phyloP scores from a whole-genome alignment of 2,888 invertebrate species.

The Scaptodrosophila latifasciaeformis region DNA sequence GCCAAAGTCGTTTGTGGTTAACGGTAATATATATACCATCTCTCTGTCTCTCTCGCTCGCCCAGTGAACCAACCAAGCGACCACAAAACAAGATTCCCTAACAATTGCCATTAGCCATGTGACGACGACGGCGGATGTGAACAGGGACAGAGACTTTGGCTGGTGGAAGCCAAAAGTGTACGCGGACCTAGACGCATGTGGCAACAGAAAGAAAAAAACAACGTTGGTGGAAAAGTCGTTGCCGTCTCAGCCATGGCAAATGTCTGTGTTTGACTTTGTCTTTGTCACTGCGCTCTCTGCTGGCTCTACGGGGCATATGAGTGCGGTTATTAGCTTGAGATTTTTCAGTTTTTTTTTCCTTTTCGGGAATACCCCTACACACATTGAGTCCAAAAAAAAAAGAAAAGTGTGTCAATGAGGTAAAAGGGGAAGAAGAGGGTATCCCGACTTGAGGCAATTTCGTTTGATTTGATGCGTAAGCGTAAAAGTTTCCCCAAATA shows the following conservation, averaged over 20 bases:
- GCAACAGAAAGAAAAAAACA: conserved; percentile 32
- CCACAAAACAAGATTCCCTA: conserved; percentile 54
- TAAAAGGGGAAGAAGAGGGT: neutral
- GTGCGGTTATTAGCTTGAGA: conserved; percentile 13
- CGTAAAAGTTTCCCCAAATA: conserved; percentile 10
- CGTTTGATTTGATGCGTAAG: conserved; percentile 36
- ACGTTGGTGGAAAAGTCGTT: conserved; percentile 12
- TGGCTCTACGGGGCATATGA: conserved; percentile 51
- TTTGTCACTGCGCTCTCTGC: conserved; percentile 28
- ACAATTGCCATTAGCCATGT: conserved; percentile 53
- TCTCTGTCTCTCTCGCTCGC: neutral
- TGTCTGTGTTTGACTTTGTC: conserved; percentile 5
- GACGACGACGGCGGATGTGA: conserved; percentile 29
- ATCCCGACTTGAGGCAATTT: conserved; percentile 20
- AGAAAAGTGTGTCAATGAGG: neutral
- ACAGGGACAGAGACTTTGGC: neutral
- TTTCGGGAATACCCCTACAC: conserved; percentile 3
- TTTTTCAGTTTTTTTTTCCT: neutral
- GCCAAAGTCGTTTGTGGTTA: conserved; percentile 43
- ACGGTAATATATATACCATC: conserved; percentile 23
- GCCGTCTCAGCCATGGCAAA: conserved; percentile 26
- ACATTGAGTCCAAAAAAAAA: too few relatives aligned
- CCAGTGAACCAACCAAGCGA: neutral
- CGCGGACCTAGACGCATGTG: conserved; percentile 23
- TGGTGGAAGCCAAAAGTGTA: neutral